These are phyloP conservation scores for Caenorhabditis sulstoni DNA, from an alignment of 2,888 invertebrate species.

Conservation along the genomic window DNA sequence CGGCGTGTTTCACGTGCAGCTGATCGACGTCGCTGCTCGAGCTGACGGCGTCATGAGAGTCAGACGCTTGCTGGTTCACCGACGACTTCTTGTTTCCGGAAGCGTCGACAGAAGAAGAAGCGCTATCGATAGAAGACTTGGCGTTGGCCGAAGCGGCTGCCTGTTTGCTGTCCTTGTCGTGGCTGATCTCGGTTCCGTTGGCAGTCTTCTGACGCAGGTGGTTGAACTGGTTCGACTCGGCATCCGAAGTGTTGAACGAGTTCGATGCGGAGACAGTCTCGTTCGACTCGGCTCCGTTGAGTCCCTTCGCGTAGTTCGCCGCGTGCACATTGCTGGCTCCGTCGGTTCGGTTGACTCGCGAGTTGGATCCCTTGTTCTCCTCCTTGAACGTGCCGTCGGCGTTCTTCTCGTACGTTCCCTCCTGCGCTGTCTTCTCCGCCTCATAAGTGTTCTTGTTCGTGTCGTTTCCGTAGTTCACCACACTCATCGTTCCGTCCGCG, in stretches of 20 bases:
- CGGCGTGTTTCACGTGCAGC: constrained; percentile 10
- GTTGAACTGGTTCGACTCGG: constrained; percentile 39
- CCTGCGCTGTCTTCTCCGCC: constrained; percentile 34
- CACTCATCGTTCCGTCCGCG: constrained; percentile 33
- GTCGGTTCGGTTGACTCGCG: constrained; percentile 41
- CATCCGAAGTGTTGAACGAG: constrained; percentile 47
- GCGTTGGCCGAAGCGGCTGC: constrained; percentile 24
- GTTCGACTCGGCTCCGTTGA: constrained; percentile 36
- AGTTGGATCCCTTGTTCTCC: constrained; percentile 41
- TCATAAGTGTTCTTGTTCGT: constrained; percentile 46
- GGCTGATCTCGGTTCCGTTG: constrained; percentile 19
- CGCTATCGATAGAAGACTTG: constrained; percentile 3
- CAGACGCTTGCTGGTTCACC: neutral
- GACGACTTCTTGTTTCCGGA: constrained; percentile 15
- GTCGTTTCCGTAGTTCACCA: constrained; percentile 13
- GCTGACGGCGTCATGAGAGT: constrained; percentile 24
- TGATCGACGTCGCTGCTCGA: constrained; percentile 27
- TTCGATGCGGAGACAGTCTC: constrained; percentile 10
- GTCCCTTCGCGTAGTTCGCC: constrained; percentile 20
- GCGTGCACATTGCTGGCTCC: constrained; percentile 24
- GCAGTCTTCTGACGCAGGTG: constrained; percentile 20
- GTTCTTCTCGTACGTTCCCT: constrained; percentile 25
- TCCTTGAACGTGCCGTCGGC: constrained; percentile 35
- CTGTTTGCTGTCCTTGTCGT: constrained; percentile 42
- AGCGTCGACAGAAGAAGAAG: constrained; percentile 11